Evolutionary conservation across 2,888 invertebrate genomes (phyloP).

Genomic region (Calameuta filiformis): DNA sequence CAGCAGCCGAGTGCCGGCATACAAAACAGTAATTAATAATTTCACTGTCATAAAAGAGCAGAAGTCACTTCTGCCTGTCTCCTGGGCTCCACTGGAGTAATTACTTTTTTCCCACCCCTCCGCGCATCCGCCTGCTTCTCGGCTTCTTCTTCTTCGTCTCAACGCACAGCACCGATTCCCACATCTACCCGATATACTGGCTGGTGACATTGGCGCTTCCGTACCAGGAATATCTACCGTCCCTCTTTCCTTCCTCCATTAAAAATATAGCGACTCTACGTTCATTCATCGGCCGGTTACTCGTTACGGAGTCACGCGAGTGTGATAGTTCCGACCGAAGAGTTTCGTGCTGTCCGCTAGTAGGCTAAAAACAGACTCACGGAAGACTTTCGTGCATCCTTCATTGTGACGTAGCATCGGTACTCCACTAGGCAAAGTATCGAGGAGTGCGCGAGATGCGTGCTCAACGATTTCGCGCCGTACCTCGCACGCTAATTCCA

Average conservation of each 20-base stretch:
- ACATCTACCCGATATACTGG: neutral
- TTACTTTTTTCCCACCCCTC: constrained; percentile 40
- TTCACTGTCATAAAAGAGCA: constrained; percentile 47
- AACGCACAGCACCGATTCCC: neutral
- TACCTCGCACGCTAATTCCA: neutral
- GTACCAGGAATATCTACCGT: neutral
- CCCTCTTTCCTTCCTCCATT: neutral
- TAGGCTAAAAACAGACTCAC: constrained; percentile 26
- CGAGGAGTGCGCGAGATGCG: neutral
- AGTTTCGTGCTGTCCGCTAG: constrained; percentile 23
- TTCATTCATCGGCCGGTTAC: constrained; percentile 34
- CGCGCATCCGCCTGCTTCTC: neutral
- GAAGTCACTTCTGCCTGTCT: constrained; percentile 15
- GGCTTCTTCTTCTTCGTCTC: neutral
- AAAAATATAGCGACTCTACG: constrained; percentile 14
- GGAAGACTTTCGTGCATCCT: constrained; percentile 13
- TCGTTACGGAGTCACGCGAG: constrained; percentile 35
- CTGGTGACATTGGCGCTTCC: neutral
- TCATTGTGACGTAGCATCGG: neutral
- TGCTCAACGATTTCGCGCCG: neutral
- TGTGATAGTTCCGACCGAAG: constrained; percentile 26
- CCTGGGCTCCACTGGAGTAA: constrained; percentile 30
- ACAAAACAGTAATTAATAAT: constrained; percentile 58
- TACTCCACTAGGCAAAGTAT: neutral
- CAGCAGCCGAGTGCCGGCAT: constrained; percentile 33